Evolutionary conservation across 53 echinoderm and acorn worm genomes (phyloP).

Genomic region (Stichopus horrens): DNA sequence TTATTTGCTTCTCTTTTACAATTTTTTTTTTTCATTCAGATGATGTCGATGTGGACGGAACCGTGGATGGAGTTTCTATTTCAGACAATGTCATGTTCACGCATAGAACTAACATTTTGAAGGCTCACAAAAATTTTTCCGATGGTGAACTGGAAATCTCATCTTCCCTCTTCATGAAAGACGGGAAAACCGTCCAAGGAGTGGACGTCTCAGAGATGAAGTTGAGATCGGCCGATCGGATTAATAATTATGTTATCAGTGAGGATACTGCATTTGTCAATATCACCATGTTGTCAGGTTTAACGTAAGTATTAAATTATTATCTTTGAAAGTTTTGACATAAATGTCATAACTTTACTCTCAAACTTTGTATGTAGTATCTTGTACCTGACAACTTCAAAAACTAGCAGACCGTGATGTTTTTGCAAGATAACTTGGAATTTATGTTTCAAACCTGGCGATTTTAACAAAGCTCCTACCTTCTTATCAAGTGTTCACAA

Average conservation of each 20-base stretch:
- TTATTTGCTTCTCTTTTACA: background rate
- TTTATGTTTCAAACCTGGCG: too few relatives aligned
- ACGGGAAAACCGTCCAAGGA: conserved; percentile 56
- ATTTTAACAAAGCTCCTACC: too few relatives aligned
- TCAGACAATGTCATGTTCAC: conserved; percentile 66
- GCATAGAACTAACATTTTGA: conserved; percentile 60
- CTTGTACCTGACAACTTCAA: too few relatives aligned
- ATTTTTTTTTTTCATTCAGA: conserved; percentile 32
- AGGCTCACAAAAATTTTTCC: conserved; percentile 73
- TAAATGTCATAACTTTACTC: too few relatives aligned
- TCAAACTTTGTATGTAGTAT: too few relatives aligned
- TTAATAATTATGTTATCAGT: conserved; percentile 38
- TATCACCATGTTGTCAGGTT: conserved; percentile 4
- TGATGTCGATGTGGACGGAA: conserved; percentile 66
- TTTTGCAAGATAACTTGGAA: too few relatives aligned
- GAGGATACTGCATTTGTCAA: conserved; percentile 31
- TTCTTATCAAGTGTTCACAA: too few relatives aligned
- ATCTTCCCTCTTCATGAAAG: conserved; percentile 54
- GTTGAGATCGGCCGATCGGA: conserved; percentile 38
- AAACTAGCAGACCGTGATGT: too few relatives aligned
- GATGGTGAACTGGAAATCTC: conserved; percentile 45
- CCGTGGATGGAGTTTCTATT: conserved; percentile 70
- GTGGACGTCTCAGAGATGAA: conserved; percentile 81
- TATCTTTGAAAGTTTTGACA: too few relatives aligned
- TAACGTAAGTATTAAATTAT: background rate